Evolutionary conservation across 2,113 vertebrate genomes (phyloP), one percentile per base, ranked within the genome.

Genomic region (Columba janthina): DNA sequence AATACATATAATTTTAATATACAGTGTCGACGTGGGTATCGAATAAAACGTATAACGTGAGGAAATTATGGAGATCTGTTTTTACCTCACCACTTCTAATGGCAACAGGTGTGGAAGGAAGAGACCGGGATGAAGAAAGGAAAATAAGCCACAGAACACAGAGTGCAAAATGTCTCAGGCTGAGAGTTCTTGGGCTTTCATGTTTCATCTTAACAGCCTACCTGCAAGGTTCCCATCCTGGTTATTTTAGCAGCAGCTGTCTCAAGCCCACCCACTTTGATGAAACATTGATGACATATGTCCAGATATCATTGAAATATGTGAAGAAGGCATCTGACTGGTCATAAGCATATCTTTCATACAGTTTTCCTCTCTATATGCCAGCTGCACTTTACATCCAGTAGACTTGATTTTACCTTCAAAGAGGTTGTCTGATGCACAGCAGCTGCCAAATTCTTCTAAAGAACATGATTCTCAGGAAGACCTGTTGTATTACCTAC

Each of bases 21-120:
- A 57, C 78, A 92, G 48, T 25, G 6, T 36, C 36, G 4, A 22
- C 51, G 3, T 48, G 10, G 12, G 4, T 6, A 10, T 10, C 24
- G 48, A 48, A 32, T 24, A 81, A 61, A 78, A 18, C 2, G 48
- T 8, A 8, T 2, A 20, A 44, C 11, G 6, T 8, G 7, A 67
- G 12, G 29, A 85, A 88, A 65, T n/a, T 0, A 22, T 7, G 6
- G 46, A 83, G 5, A 54, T 11, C 9, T 65, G 15, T 3, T 42
- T 78, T 61, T n/a, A 28, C 2, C 8, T 75, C 2, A 1, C 4
- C 6, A 19, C 11, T 3, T 70, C 8, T n/a, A 25, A 19, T 6
- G 9, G 31, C 1, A 84, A 87, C 11, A 0, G 1, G 0, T 1
- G 2, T 3, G 1, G 3, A 57, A 71, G 1, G 3, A 57, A 71